Evolutionary conservation across 2,888 invertebrate species (phyloP), one percentile per base, ranked within the genome.

Genomic region (Himalopsyche tibetana): DNA sequence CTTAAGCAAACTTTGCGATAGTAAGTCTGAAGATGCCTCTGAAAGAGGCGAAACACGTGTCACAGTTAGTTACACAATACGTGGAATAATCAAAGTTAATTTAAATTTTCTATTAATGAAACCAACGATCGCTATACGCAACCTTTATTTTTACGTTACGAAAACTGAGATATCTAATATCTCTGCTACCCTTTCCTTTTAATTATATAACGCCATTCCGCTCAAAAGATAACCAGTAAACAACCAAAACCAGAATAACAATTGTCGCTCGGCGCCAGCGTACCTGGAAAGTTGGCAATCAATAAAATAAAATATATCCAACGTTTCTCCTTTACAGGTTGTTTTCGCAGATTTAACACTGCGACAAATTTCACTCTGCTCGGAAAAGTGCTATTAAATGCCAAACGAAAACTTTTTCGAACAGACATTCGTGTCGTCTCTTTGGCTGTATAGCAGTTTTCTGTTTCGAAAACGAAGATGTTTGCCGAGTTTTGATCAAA

Each of bases 321-420:
- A 63, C 19, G 63, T 19, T n/a, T 51, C 15, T 51, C 3, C 5
- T 63, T 63, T 63, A 63, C 63, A 63, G 63, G 19, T 63, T 63
- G 63, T 63, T 63, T 19, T 63, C 63, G 63, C n/a, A 28, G 8
- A 63, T 28, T 63, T 63, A 63, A 63, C 28, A 28, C 19, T 63
- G 19, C 63, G 63, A 63, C 63, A 63, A 63, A 63, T 63, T 63
- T 63, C 63, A 11, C 63, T 28, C 19, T 19, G 63, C n/a, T 63
- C 19, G 56, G 17, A 19, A 63, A 63, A 63, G 63, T 63, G 15
- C 63, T 19, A 63, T 63, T 63, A 63, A 63, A 63, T 63, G 6
- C 63, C 19, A 19, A n/a, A 11, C 63, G 63, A 63, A 63, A 63
- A 63, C 63, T 63, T 63, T 63, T 63, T 63, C 63, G 63, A 63